These are phyloP conservation scores for Glyptemys insculpta DNA, from an alignment of 2,797 vertebrate genomes.

Conservation along the genomic window DNA sequence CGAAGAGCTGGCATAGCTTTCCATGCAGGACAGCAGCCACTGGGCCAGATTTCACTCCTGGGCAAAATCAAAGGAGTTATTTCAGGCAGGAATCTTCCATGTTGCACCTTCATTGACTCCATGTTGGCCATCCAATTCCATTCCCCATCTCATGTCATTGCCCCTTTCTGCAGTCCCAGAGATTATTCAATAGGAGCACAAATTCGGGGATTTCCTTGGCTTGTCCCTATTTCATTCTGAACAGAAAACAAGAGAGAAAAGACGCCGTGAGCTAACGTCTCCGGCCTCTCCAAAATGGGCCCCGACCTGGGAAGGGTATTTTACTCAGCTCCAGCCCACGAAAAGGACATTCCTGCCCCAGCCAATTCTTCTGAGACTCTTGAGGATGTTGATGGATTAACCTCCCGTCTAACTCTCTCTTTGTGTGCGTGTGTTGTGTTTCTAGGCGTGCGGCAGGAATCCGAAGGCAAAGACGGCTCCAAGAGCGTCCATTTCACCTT, in stretches of 20 bases:
- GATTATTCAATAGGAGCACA: neutral
- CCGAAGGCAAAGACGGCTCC: slow-evolving; percentile 81
- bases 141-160: neutral
- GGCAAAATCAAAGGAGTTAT: neutral
- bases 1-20: neutral
- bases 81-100: neutral
- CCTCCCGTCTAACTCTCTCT: neutral
- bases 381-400: neutral
- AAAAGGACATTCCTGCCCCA: neutral
- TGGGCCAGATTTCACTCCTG: neutral
- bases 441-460: slow-evolving; percentile 86
- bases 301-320: neutral
- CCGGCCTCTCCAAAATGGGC: neutral
- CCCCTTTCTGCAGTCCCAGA: neutral
- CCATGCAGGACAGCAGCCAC: neutral
- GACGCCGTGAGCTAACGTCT: neutral
- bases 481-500: slow-evolving; percentile 92
- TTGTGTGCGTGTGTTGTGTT: neutral
- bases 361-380: neutral
- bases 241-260: neutral
- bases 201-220: neutral
- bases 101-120: neutral
- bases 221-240: neutral
- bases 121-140: neutral
- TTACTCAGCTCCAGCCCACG: neutral